A percentile compares a stretch with the other conserved stretches of the same genome.
Conservation (phyloP, 2,888 invertebrate species). For the Opisthograptis luteolata region DNA sequence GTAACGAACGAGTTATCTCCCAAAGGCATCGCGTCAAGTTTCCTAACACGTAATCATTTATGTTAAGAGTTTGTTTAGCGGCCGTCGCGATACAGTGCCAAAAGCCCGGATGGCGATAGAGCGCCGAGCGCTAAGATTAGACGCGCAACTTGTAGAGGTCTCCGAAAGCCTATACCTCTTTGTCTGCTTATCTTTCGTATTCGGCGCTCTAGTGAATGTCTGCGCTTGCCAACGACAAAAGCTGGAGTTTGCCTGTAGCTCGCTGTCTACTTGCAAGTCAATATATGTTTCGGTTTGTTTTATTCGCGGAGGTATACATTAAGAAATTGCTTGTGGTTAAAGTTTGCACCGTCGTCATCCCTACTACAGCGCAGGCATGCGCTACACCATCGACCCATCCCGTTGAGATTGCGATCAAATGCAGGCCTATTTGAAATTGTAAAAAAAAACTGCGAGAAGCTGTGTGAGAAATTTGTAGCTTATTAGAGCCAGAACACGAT, state of each 20-base stretch:
- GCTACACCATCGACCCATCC: too few species aligned
- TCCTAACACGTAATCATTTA: slow-evolving; percentile 59
- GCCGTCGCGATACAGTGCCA: slow-evolving; percentile 30
- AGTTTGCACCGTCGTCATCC: too few species aligned
- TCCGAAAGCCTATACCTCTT: slow-evolving; percentile 35
- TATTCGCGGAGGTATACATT: neutral
- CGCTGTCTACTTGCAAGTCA: neutral
- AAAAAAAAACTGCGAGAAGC: too few species aligned
- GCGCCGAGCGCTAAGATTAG: slow-evolving; percentile 30
- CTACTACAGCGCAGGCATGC: too few species aligned
- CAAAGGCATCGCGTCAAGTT: slow-evolving; percentile 52
- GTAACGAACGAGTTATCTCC: slow-evolving; percentile 58
- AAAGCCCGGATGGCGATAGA: slow-evolving; percentile 32
- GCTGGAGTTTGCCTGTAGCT: slow-evolving; percentile 22
- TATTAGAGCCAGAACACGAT: too few species aligned
- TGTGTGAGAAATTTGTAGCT: too few species aligned
- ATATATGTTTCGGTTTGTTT: neutral
- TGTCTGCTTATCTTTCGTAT: slow-evolving; percentile 38
- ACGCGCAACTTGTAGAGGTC: slow-evolving; percentile 35
- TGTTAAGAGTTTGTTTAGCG: slow-evolving; percentile 42
- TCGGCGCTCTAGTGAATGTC: slow-evolving; percentile 31
- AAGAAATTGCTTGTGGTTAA: too few species aligned
- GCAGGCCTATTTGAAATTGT: too few species aligned
- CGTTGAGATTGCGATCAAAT: too few species aligned
- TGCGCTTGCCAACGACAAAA: slow-evolving; percentile 33